A percentile compares a stretch with the other conserved stretches of the same genome.
Conservation (phyloP, 2,888 invertebrate genomes). For the Apomyelois bistriatella region DNA sequence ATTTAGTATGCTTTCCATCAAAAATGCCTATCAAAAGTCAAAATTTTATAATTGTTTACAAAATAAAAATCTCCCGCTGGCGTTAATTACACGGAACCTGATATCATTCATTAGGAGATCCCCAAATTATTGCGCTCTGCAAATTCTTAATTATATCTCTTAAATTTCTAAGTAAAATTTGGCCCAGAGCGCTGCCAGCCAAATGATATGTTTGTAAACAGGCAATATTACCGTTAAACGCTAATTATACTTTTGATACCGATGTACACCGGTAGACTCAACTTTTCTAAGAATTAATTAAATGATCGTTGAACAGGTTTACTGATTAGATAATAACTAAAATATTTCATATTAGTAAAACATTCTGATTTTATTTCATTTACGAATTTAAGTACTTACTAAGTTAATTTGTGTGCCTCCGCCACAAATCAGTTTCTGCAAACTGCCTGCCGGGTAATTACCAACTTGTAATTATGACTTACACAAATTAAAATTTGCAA, state of each 20-base stretch:
- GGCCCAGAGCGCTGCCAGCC: slow-evolving; percentile 67
- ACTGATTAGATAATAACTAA: no score
- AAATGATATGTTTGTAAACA: slow-evolving; percentile 79
- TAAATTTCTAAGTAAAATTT: slow-evolving; percentile 78
- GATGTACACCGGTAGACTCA: slow-evolving; percentile 24
- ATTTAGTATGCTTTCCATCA: neutral
- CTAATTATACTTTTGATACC: slow-evolving; percentile 61
- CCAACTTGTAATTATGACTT: no score
- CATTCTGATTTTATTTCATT: no score
- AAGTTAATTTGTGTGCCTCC: no score
- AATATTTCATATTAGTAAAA: no score
- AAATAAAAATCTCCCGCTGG: slow-evolving; percentile 63
- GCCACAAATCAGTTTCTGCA: no score
- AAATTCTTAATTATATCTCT: slow-evolving; percentile 80
- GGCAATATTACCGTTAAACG: slow-evolving; percentile 63
- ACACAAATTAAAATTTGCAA: no score
- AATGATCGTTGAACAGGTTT: no score
- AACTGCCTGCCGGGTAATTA: no score
- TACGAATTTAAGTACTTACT: no score
- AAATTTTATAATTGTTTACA: slow-evolving; percentile 55
- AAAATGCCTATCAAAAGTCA: slow-evolving; percentile 5
- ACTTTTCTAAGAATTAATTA: no score
- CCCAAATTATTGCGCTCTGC: slow-evolving; percentile 75
- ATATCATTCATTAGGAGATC: slow-evolving; percentile 76
- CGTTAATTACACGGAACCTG: slow-evolving; percentile 75